Evolutionary conservation across 2,113 vertebrate genomes (phyloP).

Genomic region (Candoia aspera): DNA sequence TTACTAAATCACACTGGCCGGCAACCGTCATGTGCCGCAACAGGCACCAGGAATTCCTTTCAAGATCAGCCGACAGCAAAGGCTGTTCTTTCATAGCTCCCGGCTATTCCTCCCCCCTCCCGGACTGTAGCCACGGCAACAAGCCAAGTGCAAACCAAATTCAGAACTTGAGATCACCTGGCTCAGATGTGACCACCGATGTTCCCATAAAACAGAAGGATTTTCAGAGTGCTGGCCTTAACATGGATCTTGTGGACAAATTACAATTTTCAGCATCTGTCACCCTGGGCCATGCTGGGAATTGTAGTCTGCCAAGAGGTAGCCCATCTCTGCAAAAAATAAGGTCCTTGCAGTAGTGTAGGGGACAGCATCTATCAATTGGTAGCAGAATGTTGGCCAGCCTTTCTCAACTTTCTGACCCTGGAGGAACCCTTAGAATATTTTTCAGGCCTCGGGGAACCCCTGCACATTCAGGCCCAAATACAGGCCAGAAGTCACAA

Average conservation of each 20-base stretch:
- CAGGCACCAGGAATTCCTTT: not conserved
- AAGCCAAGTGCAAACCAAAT: not conserved
- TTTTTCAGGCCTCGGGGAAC: no score
- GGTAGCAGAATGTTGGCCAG: no score
- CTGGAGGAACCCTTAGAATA: no score
- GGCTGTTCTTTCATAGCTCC: not conserved
- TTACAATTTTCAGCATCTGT: not conserved
- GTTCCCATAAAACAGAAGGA: not conserved
- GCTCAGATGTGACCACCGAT: not conserved
- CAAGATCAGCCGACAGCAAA: not conserved
- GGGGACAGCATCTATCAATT: no score
- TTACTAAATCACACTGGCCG: not conserved
- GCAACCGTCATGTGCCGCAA: not conserved
- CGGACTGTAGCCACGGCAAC: slow-evolving; percentile 14
- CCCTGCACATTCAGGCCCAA: no score
- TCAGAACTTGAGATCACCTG: not conserved
- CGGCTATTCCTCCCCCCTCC: not conserved
- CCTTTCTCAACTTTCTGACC: no score
- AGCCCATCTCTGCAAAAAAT: not conserved
- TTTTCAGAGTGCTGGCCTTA: not conserved
- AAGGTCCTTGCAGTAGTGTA: not conserved
- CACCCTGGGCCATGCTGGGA: not conserved
- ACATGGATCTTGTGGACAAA: not conserved
- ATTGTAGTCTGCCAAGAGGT: not conserved
- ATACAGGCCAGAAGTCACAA: no score